Conservation (phyloP, 2,113 vertebrate species). For the Mirza zaza region DNA sequence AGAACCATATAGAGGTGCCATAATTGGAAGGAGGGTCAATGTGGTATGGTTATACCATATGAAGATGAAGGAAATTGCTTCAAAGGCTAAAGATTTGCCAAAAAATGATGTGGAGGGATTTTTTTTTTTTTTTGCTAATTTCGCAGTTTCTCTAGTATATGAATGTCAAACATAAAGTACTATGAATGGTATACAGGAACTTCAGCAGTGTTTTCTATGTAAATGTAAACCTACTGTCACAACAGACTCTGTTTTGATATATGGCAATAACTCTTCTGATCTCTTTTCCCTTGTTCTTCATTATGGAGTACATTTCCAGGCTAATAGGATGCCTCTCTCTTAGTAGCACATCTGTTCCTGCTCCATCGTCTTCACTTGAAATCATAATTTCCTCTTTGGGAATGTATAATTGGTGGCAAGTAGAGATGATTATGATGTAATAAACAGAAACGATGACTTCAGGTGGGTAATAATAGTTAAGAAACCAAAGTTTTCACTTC, state of each 20-base stretch:
- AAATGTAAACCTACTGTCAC: neutral
- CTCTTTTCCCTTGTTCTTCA: constrained; percentile 57
- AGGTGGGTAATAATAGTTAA: constrained; percentile 71
- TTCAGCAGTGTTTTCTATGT: neutral
- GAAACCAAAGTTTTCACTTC: constrained; percentile 49
- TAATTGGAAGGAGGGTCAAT: neutral
- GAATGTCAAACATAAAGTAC: neutral
- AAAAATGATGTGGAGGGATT: neutral
- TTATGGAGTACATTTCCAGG: constrained; percentile 53
- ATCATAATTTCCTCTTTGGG: constrained; percentile 60
- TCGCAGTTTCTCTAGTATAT: neutral
- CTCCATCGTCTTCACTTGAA: constrained; percentile 35
- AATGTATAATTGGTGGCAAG: constrained; percentile 54
- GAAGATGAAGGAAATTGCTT: neutral
- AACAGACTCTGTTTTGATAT: constrained; percentile 51
- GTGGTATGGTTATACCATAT: neutral
- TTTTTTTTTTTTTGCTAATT: neutral
- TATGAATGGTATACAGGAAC: neutral
- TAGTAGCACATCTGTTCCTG: constrained; percentile 66
- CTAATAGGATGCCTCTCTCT: constrained; percentile 60
- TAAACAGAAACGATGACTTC: constrained; percentile 70
- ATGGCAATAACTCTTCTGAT: constrained; percentile 43
- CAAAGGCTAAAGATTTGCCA: neutral
- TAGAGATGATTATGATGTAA: constrained; percentile 65
- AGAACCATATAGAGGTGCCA: neutral